Evolutionary conservation across 2,113 vertebrate species (phyloP), one percentile per base, ranked within the genome.

Genomic region (Apodemus speciosus): DNA sequence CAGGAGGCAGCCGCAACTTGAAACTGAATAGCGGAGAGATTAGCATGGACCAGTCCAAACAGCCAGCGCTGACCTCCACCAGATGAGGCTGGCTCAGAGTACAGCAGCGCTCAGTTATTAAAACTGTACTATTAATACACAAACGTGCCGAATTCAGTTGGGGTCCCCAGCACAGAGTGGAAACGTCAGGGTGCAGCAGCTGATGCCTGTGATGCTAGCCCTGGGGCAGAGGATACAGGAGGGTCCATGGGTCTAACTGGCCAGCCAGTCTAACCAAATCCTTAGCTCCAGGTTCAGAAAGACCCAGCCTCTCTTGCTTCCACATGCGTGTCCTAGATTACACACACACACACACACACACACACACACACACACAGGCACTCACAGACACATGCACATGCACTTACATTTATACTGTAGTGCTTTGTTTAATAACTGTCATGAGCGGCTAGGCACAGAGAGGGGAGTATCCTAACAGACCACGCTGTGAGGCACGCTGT

Each of bases 1-100:
- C 23, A 77, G 75, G 51, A 96, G 51, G 81, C 84, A 25, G 88
- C 46, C 11, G 75, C 73, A 91, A 92, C 62, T 84, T 88, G 95
- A 94, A 96, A 94, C 92, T n/a, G 27, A 83, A 60, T 56, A 93
- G 51, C 58, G 40, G 35, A 35, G 27, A 86, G 84, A 53, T 38
- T 66, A 66, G 73, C 68, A 58, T 0, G 43, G 92, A 81, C 25
- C 49, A 40, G 71, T 53, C 51, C 60, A 18, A 7, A 68, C n/a
- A 84, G 64, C 20, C 43, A 88, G 79, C 20, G 20, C 72, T 56
- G 38, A 20, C 72, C 27, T 92, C 35, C 2, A 38, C 25, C 90
- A 60, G n/a, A 40, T 40, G 51, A 86, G n/a, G 14, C 9, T n/a
- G 71, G 35, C 58, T 89, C 30, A 30, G 46, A 35, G 77, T 56